Evolutionary conservation across 2,797 vertebrate genomes (phyloP).

Genomic region (Catostomus latipinnis): DNA sequence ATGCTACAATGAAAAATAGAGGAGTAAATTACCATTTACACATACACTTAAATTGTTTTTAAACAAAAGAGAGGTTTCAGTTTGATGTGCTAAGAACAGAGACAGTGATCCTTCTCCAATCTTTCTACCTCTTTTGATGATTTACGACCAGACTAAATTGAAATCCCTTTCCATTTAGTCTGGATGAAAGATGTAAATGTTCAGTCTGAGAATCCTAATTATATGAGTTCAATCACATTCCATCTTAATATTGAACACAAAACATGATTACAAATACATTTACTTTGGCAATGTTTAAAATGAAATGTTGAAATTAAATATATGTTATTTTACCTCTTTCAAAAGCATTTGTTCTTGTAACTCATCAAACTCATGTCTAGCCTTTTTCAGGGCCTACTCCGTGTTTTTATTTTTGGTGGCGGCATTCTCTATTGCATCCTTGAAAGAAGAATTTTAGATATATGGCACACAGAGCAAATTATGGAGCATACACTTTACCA

Average conservation of each 20-base stretch:
- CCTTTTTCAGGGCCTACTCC: conserved; percentile 72
- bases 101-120: conserved; percentile 64
- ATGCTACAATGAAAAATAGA: no score
- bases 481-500: background rate
- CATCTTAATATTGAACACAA: background rate
- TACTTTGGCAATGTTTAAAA: background rate
- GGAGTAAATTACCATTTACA: background rate
- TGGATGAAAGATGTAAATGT: conserved; percentile 64
- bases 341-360: conserved; percentile 66
- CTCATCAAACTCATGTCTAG: conserved; percentile 73
- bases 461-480: background rate
- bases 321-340: conserved; percentile 72
- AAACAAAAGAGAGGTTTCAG: background rate
- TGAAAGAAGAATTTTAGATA: conserved; percentile 15
- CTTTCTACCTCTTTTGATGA: conserved; percentile 71
- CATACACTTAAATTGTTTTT: background rate
- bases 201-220: background rate
- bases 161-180: conserved; percentile 70
- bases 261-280: background rate
- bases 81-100: conserved; percentile 2
- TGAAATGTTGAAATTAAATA: no score
- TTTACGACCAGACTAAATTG: conserved; percentile 65
- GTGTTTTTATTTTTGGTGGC: conserved; percentile 72
- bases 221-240: background rate
- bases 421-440: conserved; percentile 74